A percentile compares a stretch with the other conserved stretches of the same genome.
phyloP scores from a whole-genome alignment of 2,113 vertebrate genomes.

The Fulmarus glacialis region DNA sequence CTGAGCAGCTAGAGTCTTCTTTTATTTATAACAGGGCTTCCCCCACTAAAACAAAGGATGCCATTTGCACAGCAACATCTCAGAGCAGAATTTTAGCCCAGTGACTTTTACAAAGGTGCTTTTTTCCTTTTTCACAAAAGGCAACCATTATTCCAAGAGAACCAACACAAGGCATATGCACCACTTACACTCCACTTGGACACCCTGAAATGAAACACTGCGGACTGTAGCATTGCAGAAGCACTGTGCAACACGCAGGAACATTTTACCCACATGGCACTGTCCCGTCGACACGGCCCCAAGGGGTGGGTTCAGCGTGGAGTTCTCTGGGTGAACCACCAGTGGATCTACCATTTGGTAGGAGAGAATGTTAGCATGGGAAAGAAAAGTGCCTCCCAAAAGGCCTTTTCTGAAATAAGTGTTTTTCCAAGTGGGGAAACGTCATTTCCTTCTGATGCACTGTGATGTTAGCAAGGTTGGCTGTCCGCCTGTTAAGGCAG shows the following conservation, averaged over 20 bases:
- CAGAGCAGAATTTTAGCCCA: background rate
- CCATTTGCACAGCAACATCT: background rate
- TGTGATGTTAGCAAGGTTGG: background rate
- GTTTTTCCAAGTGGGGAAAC: background rate
- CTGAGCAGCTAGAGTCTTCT: background rate
- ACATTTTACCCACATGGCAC: background rate
- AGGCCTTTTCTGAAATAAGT: background rate
- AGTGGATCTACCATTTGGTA: background rate
- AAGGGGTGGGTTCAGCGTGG: rapidly evolving
- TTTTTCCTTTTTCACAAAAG: background rate
- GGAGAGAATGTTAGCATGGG: background rate
- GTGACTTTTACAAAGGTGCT: background rate
- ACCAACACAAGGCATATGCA: background rate
- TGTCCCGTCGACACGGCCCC: rapidly evolving
- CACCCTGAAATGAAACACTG: background rate
- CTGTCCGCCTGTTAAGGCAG: background rate
- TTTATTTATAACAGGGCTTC: background rate
- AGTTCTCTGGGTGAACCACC: background rate
- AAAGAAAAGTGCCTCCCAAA: background rate
- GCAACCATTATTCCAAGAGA: background rate
- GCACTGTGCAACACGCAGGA: background rate
- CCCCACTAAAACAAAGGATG: background rate
- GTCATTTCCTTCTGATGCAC: background rate
- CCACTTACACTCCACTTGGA: background rate
- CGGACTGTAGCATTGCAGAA: background rate